phyloP scores from a whole-genome alignment of 2,113 vertebrate species.

The Xenopus borealis region DNA sequence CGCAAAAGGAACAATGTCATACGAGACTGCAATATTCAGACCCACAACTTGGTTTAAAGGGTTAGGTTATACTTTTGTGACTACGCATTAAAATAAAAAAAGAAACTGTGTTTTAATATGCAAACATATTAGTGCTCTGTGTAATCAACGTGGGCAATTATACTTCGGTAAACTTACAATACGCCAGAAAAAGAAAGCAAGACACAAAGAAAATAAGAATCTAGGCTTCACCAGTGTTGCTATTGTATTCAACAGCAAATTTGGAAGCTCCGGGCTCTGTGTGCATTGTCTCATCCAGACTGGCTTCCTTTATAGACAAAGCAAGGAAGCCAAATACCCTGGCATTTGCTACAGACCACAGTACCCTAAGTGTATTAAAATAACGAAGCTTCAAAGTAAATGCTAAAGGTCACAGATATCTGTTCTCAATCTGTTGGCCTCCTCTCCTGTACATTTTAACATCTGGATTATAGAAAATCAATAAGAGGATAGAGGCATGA shows the following conservation, averaged over 20 bases:
- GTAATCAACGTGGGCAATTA: neutral
- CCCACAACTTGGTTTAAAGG: neutral
- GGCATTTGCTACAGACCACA: neutral
- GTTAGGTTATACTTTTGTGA: neutral
- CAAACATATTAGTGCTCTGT: conserved; percentile 1
- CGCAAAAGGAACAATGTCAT: neutral
- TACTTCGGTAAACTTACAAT: neutral
- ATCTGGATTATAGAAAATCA: neutral
- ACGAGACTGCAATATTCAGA: conserved; percentile 5
- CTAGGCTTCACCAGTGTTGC: conserved; percentile 18
- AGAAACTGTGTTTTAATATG: neutral
- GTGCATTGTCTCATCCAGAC: neutral
- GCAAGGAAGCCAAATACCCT: neutral
- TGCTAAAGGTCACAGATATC: neutral
- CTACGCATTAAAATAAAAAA: neutral
- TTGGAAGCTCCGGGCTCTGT: neutral
- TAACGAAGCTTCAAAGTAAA: neutral
- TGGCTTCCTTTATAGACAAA: neutral
- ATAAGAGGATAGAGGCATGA: no score
- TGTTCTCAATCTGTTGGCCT: neutral
- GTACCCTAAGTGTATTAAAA: neutral
- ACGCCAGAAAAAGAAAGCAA: neutral
- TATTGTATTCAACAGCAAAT: neutral
- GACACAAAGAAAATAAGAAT: neutral
- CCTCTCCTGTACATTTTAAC: neutral